Evolutionary conservation across 2,797 vertebrate species (phyloP).

Genomic region (Cygnus olor): DNA sequence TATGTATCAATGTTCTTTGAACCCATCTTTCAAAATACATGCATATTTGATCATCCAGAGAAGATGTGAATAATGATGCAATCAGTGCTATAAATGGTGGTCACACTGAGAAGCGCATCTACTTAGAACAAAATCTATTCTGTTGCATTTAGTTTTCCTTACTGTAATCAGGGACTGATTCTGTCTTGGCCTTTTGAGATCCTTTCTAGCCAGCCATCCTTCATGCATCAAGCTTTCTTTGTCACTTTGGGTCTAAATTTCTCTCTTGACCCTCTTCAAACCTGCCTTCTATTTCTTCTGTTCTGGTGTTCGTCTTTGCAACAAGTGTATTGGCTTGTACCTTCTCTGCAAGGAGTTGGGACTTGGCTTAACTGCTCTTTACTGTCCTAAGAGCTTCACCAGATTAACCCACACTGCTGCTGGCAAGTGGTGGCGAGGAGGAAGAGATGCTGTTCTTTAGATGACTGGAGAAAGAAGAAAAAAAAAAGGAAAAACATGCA

Average conservation of each 20-base stretch:
- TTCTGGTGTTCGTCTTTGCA: not conserved
- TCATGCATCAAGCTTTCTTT: not conserved
- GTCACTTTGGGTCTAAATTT: not conserved
- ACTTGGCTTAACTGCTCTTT: not conserved
- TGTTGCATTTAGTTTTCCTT: constrained; percentile 34
- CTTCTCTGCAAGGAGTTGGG: not conserved
- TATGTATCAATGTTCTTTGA: constrained; percentile 62
- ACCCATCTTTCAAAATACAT: constrained; percentile 68
- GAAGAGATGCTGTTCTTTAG: not conserved
- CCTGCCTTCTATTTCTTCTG: not conserved
- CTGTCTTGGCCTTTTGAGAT: not conserved
- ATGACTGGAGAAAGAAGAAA: not conserved
- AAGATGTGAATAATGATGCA: constrained; percentile 71
- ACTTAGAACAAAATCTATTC: constrained; percentile 22
- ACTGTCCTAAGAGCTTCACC: not conserved
- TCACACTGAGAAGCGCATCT: constrained; percentile 30
- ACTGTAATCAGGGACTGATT: not conserved
- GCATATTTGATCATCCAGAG: constrained; percentile 56
- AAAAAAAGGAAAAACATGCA: not conserved
- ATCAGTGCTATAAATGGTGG: constrained; percentile 68
- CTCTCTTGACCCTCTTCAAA: not conserved
- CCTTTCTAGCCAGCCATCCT: not conserved
- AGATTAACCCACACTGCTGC: not conserved
- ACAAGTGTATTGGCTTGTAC: not conserved
- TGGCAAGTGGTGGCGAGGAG: not conserved